phyloP scores from a whole-genome alignment of 2,888 invertebrate genomes.

The Morpho helenor region DNA sequence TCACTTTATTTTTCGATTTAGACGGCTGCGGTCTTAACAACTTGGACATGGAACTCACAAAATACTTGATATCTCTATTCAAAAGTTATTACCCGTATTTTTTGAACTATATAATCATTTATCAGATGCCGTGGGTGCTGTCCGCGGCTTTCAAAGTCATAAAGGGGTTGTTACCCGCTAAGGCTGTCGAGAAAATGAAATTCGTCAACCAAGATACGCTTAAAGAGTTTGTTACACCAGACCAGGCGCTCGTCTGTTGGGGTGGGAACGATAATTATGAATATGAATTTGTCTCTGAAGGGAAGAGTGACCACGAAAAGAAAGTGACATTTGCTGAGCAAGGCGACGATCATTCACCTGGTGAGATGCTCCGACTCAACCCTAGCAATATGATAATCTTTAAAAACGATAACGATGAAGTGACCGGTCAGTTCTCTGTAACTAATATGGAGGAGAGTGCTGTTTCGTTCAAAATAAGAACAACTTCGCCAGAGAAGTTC shows the following conservation, averaged over 20 bases:
- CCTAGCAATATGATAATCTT: constrained; percentile 87
- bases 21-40: constrained; percentile 90
- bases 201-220: constrained; percentile 88
- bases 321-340: constrained; percentile 52
- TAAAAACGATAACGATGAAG: constrained; percentile 82
- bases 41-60: constrained; percentile 95
- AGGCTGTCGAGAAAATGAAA: constrained; percentile 93
- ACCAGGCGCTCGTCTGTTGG: constrained; percentile 88
- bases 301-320: constrained; percentile 47
- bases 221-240: constrained; percentile 85
- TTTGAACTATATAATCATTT: constrained; percentile 93
- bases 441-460: constrained; percentile 82
- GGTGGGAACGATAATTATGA: constrained; percentile 88
- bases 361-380: constrained; percentile 80
- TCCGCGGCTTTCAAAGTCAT: constrained; percentile 95
- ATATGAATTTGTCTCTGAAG: constrained; percentile 85
- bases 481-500: constrained; percentile 97
- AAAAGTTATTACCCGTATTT: constrained; percentile 93
- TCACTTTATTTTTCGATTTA: constrained; percentile 95
- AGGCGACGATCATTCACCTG: constrained; percentile 59
- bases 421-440: constrained; percentile 82
- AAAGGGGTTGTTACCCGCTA: constrained; percentile 91
- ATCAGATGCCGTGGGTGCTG: constrained; percentile 96
- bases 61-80: constrained; percentile 91
- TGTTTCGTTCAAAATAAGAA: constrained; percentile 88